phyloP scores from a whole-genome alignment of 2,113 vertebrate species.

The Sminthopsis crassicaudata region DNA sequence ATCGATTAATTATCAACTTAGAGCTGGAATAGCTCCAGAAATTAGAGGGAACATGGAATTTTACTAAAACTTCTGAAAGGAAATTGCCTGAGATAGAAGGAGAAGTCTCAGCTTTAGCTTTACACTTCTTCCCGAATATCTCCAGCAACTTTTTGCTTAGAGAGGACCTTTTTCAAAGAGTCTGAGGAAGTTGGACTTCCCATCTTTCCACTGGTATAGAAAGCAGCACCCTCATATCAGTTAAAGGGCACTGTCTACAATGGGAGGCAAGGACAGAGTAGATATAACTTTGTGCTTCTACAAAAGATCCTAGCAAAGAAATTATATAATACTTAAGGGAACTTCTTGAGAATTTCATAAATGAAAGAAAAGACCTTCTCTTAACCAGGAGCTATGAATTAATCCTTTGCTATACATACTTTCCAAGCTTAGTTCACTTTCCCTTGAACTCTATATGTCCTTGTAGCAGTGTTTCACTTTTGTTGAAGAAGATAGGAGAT shows the following conservation, averaged over 20 bases:
- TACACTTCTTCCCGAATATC: background rate
- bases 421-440: too few relatives aligned
- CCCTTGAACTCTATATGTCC: background rate
- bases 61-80: background rate
- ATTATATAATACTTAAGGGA: too few relatives aligned
- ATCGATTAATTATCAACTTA: background rate
- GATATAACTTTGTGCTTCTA: too few relatives aligned
- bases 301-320: too few relatives aligned
- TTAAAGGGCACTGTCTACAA: too few relatives aligned
- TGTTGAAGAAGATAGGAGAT: background rate
- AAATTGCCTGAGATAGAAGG: background rate
- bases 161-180: background rate
- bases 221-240: too few relatives aligned
- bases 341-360: too few relatives aligned
- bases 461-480: background rate
- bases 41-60: background rate
- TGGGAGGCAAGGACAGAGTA: too few relatives aligned
- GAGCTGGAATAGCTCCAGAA: background rate
- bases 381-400: too few relatives aligned
- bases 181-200: background rate
- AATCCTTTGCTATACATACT: too few relatives aligned
- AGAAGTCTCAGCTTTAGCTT: background rate
- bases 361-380: too few relatives aligned
- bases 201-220: background rate
- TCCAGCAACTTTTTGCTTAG: background rate